These are phyloP conservation scores for Leucoraja ocellata DNA, from an alignment of 2,797 vertebrate species.

Conservation along the genomic window DNA sequence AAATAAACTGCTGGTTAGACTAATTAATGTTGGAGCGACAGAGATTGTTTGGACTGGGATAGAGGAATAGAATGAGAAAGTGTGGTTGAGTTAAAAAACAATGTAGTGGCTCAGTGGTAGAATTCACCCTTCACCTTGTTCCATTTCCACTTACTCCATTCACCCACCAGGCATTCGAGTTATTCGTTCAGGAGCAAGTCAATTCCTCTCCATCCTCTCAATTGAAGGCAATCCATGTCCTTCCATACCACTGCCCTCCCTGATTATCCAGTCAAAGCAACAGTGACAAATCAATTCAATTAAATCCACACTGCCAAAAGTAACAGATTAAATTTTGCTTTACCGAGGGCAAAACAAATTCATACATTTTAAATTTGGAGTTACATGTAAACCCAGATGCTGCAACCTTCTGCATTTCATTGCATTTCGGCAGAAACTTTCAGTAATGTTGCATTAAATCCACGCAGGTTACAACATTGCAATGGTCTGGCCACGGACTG, in stretches of 20 bases:
- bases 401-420: not conserved
- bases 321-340: not conserved
- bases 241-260: not conserved
- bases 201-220: not conserved
- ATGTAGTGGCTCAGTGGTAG: not conserved
- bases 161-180: not conserved
- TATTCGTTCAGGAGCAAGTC: not conserved
- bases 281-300: not conserved
- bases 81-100: not conserved
- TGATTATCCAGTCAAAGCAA: not conserved
- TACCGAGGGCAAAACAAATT: not conserved
- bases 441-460: not conserved
- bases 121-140: not conserved
- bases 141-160: not conserved
- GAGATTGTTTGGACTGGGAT: not conserved
- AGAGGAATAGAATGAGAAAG: not conserved
- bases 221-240: not conserved
- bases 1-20: not conserved
- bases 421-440: not conserved
- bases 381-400: not conserved
- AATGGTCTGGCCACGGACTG: not conserved
- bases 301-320: not conserved
- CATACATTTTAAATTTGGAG: not conserved
- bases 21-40: not conserved
- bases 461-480: not conserved